Base-by-base conservation (phyloP, 2,888 invertebrate species). In the Odontomyia ornata region DNA sequence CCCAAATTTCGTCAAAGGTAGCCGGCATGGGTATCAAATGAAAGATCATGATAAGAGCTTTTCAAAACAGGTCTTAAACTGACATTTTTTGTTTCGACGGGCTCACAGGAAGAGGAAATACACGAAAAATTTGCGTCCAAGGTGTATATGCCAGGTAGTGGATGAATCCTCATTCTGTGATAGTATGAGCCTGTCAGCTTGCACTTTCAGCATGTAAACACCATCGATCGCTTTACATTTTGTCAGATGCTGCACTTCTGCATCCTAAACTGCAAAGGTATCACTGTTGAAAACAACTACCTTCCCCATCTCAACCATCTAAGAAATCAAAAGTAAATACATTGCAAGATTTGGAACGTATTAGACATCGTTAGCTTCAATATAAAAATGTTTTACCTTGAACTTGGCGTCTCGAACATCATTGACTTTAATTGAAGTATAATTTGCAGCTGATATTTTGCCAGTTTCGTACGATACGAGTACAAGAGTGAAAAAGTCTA, bases 271-370 rank as follows among this genome's bases (percentile, higher is more conserved):
- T 9, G 43, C 13, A 43, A 9, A 43, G 43, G 7, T 43, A 7
- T 43, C 43, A 43, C 43, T 43, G 43, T 43, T 43, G 7, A 43
- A 43, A 43, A 43, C 13, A 43, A 43, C 43, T 13, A 13, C n/a
- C 5, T 56, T 56, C 9, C 56, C 56, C 56, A 11, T 56, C 18
- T 56, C 56, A 56, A 56, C 56, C 56, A 56, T 56, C 56, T n/a
- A 11, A 5, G 18, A 56, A 18, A 56, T n/a, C 11, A n/a, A 56
- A 56, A 56, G 56, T 18, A 56, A 56, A 56, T 56, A 11, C n/a
- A n/a, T n/a, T n/a, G 56, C 7, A 18, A 56, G 56, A 5, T 56
- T n/a, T 56, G 56, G 56, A n/a, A 56, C 56, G 18, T 5, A n/a
- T 56, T 11, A 56, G n/a, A 56, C 56, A 56, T 56, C 18, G 5